Percentiles rank a stretch among this genome's conserved stretches.
phyloP scores from a whole-genome alignment of 2,113 vertebrate genomes.

The Pongo pygmaeus region DNA sequence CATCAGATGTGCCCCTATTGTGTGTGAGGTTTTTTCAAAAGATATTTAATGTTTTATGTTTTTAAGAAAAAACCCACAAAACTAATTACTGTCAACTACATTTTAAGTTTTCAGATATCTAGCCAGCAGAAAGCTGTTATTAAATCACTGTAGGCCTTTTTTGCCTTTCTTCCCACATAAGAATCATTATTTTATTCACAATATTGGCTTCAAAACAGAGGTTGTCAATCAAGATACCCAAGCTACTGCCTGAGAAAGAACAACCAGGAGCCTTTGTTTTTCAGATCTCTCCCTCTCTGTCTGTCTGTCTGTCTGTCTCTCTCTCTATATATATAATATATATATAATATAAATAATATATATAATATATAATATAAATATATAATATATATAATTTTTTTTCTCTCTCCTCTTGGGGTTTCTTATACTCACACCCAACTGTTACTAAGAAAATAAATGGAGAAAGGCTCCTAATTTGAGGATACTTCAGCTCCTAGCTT shows the following conservation, averaged over 20 bases:
- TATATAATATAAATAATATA: background rate
- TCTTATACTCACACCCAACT: background rate
- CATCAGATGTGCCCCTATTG: constrained; percentile 65
- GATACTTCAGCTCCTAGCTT: background rate
- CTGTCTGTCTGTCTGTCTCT: no score
- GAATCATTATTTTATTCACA: constrained; percentile 84
- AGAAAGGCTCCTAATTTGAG: background rate
- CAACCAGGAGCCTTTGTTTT: constrained; percentile 41
- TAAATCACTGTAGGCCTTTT: constrained; percentile 81
- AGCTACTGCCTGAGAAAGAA: constrained; percentile 57
- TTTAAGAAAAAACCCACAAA: constrained; percentile 77
- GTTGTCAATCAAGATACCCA: constrained; percentile 81
- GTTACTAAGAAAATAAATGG: constrained; percentile 36
- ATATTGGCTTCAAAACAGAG: constrained; percentile 81
- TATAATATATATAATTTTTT: background rate
- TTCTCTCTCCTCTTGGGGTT: background rate
- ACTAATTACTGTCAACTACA: constrained; percentile 83
- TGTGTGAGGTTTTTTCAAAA: constrained; percentile 47
- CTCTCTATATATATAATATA: background rate
- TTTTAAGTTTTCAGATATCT: constrained; percentile 79
- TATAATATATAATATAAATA: background rate
- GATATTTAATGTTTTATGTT: constrained; percentile 74
- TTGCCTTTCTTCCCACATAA: constrained; percentile 81
- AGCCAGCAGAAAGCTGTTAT: constrained; percentile 80
- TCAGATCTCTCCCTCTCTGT: background rate